Evolutionary conservation across 2,888 invertebrate species (phyloP), one percentile per base, ranked within the genome.

Genomic region (Trypoxylon attenuatum): DNA sequence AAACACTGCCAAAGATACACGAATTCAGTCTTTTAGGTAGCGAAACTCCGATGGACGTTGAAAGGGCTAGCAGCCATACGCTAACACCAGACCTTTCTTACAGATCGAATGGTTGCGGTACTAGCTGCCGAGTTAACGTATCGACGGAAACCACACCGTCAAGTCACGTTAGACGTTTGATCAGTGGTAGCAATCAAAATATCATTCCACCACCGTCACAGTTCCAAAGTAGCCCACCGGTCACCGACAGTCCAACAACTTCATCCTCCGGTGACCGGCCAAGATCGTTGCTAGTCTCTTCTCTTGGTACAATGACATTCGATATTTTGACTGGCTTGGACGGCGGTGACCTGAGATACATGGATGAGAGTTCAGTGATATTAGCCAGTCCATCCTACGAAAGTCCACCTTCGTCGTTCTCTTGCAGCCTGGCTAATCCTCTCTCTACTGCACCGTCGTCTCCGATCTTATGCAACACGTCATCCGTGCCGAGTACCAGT

Each of bases 331-430:
- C 92, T 16, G 93, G 93, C 49, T 89, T 96, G 87, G 95, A 96
- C 83, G 94, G 93, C 64, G 94, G 94, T n/a, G 96, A 96, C 87
- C 88, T 96, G 53, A 91, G 94, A 45, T 96, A 91, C 86, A 96
- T 96, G 96, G 96, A 96, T 84, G 96, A 96, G 84, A 96, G 96
- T 86, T 96, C 95, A 22, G 91, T 96, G 41, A 92, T 93, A 73
- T 89, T 95, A 60, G 92, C 94, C 57, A 94, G 95, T 68, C 94
- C 95, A 13, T 91, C 91, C 59, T 92, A 92, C 80, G 95, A 94
- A 84, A 94, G 93, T 81, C 93, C 94, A 42, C 92, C 93, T 8
- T 92, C 93, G 61, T 92, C 92, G 22, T 84, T 86, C 59, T 84
- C 87, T 2, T 85, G 83, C 71, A 87, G 87, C 52, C 71, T 85